Percentiles rank a stretch among this genome's conserved stretches.
Conservation (phyloP, 2,888 invertebrate species). For the Agapostemon virescens region DNA sequence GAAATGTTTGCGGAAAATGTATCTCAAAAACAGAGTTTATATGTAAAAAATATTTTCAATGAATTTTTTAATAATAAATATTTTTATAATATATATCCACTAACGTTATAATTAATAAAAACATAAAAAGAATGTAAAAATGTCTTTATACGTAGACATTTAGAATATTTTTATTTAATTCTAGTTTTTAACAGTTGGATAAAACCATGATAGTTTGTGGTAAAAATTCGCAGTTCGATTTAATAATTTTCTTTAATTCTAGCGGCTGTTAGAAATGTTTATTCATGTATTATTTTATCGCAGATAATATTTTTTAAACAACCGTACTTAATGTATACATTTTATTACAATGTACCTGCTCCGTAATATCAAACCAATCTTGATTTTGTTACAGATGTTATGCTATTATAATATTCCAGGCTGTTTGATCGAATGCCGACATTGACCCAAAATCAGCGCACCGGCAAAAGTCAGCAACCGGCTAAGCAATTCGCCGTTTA, state of each 20-base stretch:
- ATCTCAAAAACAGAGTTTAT: too few relatives aligned
- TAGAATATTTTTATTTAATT: too few relatives aligned
- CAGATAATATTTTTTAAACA: background rate
- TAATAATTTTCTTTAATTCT: background rate
- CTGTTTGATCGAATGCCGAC: conserved; percentile 61
- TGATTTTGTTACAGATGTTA: conserved; percentile 1
- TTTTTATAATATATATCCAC: too few relatives aligned
- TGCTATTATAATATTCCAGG: background rate
- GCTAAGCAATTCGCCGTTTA: conserved; percentile 76
- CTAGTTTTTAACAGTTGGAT: too few relatives aligned
- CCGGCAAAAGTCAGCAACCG: conserved; percentile 76
- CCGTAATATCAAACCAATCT: background rate
- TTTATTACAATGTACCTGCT: background rate
- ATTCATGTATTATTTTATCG: background rate
- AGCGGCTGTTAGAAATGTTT: background rate
- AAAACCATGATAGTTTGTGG: too few relatives aligned
- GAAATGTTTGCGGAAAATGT: too few relatives aligned
- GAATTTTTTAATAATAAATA: too few relatives aligned
- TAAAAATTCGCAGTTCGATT: too few relatives aligned
- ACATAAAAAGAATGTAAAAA: too few relatives aligned
- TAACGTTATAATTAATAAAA: too few relatives aligned
- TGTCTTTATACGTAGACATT: too few relatives aligned
- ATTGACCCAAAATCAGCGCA: conserved; percentile 74
- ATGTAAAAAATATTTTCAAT: too few relatives aligned
- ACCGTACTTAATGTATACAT: background rate